phyloP scores from a whole-genome alignment of 1,140 invertebrate species.

The Hestina assimilis region DNA sequence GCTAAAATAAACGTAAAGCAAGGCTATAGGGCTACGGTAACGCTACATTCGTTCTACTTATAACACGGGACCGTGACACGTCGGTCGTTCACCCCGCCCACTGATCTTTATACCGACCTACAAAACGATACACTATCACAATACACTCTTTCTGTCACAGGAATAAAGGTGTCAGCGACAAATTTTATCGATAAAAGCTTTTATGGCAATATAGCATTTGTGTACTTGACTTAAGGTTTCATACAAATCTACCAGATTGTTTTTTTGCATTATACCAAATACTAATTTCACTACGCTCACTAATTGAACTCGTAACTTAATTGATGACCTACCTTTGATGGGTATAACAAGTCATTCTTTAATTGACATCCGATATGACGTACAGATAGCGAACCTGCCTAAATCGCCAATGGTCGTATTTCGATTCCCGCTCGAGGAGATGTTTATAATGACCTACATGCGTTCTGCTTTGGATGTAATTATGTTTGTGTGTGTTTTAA shows the following conservation, averaged over 20 bases:
- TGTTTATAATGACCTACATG: no score
- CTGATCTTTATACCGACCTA: constrained; percentile 60
- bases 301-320: no score
- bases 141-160: constrained; percentile 25
- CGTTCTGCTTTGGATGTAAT: no score
- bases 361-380: no score
- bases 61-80: constrained; percentile 57
- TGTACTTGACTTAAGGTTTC: not conserved
- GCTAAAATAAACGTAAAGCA: not conserved
- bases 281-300: no score
- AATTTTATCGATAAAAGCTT: constrained; percentile 10
- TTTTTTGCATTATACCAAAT: no score
- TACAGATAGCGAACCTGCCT: no score
- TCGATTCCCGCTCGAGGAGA: no score
- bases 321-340: no score
- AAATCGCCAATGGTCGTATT: no score
- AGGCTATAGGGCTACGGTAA: constrained; percentile 1
- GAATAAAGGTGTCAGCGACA: constrained; percentile 16
- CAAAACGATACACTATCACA: constrained; percentile 39
- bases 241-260: not conserved
- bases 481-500: no score
- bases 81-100: constrained; percentile 61
- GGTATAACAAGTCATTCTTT: no score
- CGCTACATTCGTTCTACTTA: constrained; percentile 17
- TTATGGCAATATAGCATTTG: not conserved